phyloP scores from a whole-genome alignment of 2,888 invertebrate genomes.

The Drosophila pegasa region DNA sequence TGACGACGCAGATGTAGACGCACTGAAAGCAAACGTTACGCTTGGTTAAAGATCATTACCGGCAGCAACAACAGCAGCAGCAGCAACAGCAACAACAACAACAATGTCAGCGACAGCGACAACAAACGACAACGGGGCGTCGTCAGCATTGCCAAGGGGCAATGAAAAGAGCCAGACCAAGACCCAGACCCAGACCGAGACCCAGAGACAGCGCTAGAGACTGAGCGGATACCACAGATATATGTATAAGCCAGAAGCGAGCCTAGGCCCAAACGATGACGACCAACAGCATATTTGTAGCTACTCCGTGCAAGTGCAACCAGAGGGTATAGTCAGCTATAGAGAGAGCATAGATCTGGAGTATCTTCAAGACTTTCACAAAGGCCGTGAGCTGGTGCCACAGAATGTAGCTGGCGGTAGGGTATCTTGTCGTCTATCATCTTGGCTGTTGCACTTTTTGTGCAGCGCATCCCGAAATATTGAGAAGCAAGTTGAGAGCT shows the following conservation, averaged over 20 bases:
- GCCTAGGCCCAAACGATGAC: constrained; percentile 10
- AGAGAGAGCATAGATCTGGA: not conserved
- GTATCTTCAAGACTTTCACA: not conserved
- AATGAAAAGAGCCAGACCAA: constrained; percentile 42
- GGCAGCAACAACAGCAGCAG: constrained; percentile 64
- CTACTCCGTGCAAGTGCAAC: constrained; percentile 10
- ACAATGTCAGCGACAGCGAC: constrained; percentile 34
- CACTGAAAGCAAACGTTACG: constrained; percentile 82
- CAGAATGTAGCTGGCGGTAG: not conserved
- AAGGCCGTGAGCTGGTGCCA: not conserved
- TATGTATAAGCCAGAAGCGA: not conserved
- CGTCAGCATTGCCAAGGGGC: constrained; percentile 60
- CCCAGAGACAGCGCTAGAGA: constrained; percentile 2
- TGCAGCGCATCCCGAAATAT: constrained; percentile 40
- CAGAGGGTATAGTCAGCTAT: not conserved
- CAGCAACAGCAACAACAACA: constrained; percentile 27
- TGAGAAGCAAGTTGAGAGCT: not conserved
- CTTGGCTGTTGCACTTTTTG: constrained; percentile 12
- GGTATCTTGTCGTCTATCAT: constrained; percentile 1
- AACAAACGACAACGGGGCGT: constrained; percentile 48
- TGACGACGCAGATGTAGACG: constrained; percentile 81
- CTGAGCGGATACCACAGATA: not conserved
- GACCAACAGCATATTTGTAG: constrained; percentile 5
- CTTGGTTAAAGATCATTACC: constrained; percentile 82
- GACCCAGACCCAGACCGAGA: constrained; percentile 32